Evolutionary conservation across 2,888 invertebrate genomes (phyloP).

Genomic region (Elegia similella): DNA sequence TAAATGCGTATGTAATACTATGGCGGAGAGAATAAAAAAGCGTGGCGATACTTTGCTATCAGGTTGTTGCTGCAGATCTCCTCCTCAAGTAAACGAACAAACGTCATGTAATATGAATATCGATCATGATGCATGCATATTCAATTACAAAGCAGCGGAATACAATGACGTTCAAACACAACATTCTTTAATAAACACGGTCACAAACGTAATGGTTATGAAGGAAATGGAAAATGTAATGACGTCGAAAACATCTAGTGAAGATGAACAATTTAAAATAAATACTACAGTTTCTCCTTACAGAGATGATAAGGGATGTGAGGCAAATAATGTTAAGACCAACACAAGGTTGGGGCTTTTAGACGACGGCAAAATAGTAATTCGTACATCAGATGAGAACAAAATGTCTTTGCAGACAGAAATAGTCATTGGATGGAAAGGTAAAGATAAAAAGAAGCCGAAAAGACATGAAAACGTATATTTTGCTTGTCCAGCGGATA

Average conservation of each 20-base stretch:
- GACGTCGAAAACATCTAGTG: slow-evolving; percentile 2
- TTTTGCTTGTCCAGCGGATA: slow-evolving; percentile 35
- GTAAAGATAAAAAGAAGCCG: slow-evolving; percentile 17
- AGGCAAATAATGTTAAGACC: slow-evolving; percentile 32
- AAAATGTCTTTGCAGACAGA: slow-evolving; percentile 11
- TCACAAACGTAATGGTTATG: slow-evolving; percentile 20
- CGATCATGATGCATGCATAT: slow-evolving; percentile 33
- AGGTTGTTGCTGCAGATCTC: slow-evolving; percentile 38
- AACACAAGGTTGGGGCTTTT: slow-evolving; percentile 37
- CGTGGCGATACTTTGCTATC: slow-evolving; percentile 30
- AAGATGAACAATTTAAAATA: background rate
- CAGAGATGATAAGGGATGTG: slow-evolving; percentile 24
- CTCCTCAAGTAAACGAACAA: slow-evolving; percentile 39
- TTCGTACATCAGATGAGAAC: slow-evolving; percentile 7
- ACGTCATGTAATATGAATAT: slow-evolving; percentile 43
- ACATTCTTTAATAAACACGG: slow-evolving; percentile 31
- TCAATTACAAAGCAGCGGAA: slow-evolving; percentile 33
- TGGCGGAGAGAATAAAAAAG: slow-evolving; percentile 47
- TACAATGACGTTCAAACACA: slow-evolving; percentile 48
- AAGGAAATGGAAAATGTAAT: slow-evolving; percentile 2
- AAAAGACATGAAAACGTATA: slow-evolving; percentile 17
- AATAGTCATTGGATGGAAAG: slow-evolving; percentile 11
- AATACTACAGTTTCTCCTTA: slow-evolving; percentile 10
- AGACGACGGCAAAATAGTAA: slow-evolving; percentile 38
- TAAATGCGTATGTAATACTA: slow-evolving; percentile 48